Evolutionary conservation across 2,888 invertebrate species (phyloP), one percentile per base, ranked within the genome.

Genomic region (Melipona beecheii): DNA sequence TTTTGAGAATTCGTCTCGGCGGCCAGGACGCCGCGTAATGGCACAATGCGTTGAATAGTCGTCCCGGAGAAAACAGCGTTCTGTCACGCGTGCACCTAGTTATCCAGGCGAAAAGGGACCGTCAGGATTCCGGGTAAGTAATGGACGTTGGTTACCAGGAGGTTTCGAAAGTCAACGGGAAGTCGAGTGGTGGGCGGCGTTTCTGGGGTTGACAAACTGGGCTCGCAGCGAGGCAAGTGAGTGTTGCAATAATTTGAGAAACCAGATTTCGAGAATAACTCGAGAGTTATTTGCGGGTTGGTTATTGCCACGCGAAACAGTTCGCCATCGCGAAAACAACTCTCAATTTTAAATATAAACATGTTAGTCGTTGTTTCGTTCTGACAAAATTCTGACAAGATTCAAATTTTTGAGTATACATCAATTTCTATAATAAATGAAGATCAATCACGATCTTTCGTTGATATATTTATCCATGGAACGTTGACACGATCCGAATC

Each of bases 1-100:
- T 79, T 84, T 85, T 70, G 31, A 31, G 80, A n/a, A 85, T 85
- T 85, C 85, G 85, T 85, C 70, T 54, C 75, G 81, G 78, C 62
- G 56, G 52, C 71, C 65, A 58, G 78, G 78, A 70, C 84, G 60
- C 65, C 56, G 82, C 21, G 60, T n/a, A 71, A 24, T 24, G 24
- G 15, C 56, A 84, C 84, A 72, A 83, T 75, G 66, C 24, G 54
- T n/a, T 68, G 70, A 70, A 75, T 52, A 13, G 43, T 31, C 54
- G 75, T 24, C 15, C 27, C 49, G 49, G 65, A 60, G 80, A 77
- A 31, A 84, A 75, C 75, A 66, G 65, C 75, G 68, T 66, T 85
- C 80, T 80, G 85, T 85, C 76, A 71, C 70, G 80, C 71, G 84
- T 58, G 64, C 75, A 78, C 72, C 71, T 52, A 72, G 84, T 84